A percentile compares a stretch with the other conserved stretches of the same genome.
phyloP scores from a whole-genome alignment of 2,888 invertebrate species.

The Eutolmus rufibarbis region DNA sequence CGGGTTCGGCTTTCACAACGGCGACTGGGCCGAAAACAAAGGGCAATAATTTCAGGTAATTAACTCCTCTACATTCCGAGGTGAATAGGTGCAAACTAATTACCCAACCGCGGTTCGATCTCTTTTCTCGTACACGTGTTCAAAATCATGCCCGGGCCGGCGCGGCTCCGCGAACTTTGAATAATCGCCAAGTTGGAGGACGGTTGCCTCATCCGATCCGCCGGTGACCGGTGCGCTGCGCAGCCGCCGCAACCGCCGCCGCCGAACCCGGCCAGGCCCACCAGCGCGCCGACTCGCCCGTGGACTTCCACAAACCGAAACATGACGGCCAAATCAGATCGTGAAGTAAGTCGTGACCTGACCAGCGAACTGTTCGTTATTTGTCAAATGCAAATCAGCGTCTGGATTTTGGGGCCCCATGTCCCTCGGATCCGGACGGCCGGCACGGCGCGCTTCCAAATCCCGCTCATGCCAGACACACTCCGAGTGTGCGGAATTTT shows the following conservation, averaged over 20 bases:
- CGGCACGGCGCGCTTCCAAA: neutral
- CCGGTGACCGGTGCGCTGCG: neutral
- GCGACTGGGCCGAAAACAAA: slow-evolving; percentile 17
- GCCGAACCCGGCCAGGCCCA: neutral
- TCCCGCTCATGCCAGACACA: neutral
- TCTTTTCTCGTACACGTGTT: slow-evolving; percentile 33
- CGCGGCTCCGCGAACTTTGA: neutral
- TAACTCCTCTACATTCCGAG: slow-evolving; percentile 26
- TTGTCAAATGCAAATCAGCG: slow-evolving; percentile 35
- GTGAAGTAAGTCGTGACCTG: slow-evolving; percentile 34
- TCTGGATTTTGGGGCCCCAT: neutral
- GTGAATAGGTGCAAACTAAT: slow-evolving; percentile 39
- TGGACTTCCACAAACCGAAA: neutral
- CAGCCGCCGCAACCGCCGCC: neutral
- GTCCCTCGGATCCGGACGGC: neutral
- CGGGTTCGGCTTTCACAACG: neutral
- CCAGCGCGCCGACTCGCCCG: neutral
- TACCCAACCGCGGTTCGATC: slow-evolving; percentile 5
- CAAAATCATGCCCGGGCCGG: neutral
- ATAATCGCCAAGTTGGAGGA: neutral
- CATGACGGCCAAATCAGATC: slow-evolving; percentile 24
- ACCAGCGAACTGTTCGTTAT: neutral
- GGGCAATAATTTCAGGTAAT: slow-evolving; percentile 34
- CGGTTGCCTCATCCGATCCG: neutral
- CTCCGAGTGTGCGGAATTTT: neutral